These are phyloP conservation scores for Onychomys arenicola DNA, from an alignment of 2,797 vertebrate genomes.

Conservation along the genomic window DNA sequence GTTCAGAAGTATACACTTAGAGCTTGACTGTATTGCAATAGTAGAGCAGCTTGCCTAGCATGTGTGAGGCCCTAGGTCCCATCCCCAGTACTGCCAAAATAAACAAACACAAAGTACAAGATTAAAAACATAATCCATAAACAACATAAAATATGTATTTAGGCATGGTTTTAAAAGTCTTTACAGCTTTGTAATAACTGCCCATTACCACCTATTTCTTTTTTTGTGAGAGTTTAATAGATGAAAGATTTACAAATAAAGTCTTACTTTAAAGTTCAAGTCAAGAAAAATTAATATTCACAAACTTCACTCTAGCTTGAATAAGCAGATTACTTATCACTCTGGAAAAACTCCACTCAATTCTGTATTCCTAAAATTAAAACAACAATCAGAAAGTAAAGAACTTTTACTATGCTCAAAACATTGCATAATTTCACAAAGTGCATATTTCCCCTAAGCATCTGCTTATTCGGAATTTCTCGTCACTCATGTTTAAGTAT, in stretches of 20 bases:
- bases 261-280: conserved; percentile 60
- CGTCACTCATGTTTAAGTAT: conserved; percentile 7
- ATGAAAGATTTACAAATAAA: conserved; percentile 39
- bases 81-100: not conserved
- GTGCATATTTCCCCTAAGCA: not conserved
- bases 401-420: conserved; percentile 33
- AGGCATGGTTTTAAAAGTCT: not conserved
- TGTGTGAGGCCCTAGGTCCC: not conserved
- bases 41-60: not conserved
- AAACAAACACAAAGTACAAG: not conserved
- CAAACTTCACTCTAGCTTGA: conserved; percentile 23
- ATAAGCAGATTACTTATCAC: conserved; percentile 50
- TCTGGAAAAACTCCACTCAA: conserved; percentile 42
- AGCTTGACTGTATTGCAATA: not conserved
- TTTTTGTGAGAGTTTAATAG: conserved; percentile 21
- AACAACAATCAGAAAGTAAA: not conserved
- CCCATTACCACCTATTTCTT: conserved; percentile 23
- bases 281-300: conserved; percentile 57
- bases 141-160: conserved; percentile 41
- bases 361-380: not conserved
- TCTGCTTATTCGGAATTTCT: conserved; percentile 40
- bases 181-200: conserved; percentile 16
- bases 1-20: not conserved
- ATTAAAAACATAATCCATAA: conserved; percentile 1
- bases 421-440: not conserved